Evolutionary conservation across 1,140 invertebrate species (phyloP), one percentile per base, ranked within the genome.

Genomic region (Lucilia sericata): DNA sequence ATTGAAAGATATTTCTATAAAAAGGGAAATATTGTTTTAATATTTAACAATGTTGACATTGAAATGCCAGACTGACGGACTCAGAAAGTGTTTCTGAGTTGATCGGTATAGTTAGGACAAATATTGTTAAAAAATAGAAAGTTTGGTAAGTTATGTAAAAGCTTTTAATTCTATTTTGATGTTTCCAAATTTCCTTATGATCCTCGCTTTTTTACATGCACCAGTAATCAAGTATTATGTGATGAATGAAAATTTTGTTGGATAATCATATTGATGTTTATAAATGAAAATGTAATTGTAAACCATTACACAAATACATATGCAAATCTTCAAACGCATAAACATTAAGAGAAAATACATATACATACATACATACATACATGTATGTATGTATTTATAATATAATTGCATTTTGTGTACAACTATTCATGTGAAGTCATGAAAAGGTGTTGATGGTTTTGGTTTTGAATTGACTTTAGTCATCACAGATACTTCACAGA

Each of bases 381-480:
- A 60, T n/a, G 17, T 12, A 60, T 60, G 25, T n/a, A 17, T 17
- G 25, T 30, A 3, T 60, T 60, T 60, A 60, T 60, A 17, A 60
- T 12, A 60, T 60, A 14, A 60, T 60, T 60, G n/a, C 55, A 17
- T n/a, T 30, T 60, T 17, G 55, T 60, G 14, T 60, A 14, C 14
- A 60, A 17, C 14, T 17, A n/a, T 60, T 12, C 5, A 42, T 42
- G 5, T 10, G 42, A 42, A 42, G 5, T 42, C 42, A 70, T 70
- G 65, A 70, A 21, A 70, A 70, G 65, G 65, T 70, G 65, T 70
- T 70, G 65, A 70, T 70, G 65, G 9, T 70, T 70, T 70, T 70
- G 65, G 65, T 70, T 70, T 70, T 21, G 4, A 70, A 70, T 70
- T 70, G 65, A 70, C 65, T 70, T 70, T 70, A 21, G 65, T 70